Evolutionary conservation across 2,888 invertebrate genomes (phyloP).

Genomic region (Cryptops parisi): DNA sequence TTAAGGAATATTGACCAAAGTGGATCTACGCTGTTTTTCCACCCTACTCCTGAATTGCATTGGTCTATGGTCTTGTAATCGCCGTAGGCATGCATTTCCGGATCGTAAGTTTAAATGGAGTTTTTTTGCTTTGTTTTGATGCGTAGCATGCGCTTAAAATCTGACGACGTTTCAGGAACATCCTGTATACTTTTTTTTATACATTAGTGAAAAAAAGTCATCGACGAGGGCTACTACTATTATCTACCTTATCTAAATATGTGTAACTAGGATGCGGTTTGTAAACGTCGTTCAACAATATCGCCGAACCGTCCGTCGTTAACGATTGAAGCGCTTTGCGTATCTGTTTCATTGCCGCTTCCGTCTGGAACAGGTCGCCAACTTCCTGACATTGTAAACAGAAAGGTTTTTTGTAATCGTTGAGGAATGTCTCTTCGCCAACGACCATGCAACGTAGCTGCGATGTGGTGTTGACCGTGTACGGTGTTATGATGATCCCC

Average conservation of each 20-base stretch:
- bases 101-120: too few species aligned
- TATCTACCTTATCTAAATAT: conserved; percentile 19
- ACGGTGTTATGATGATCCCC: conserved; percentile 50
- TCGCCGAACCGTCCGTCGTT: not conserved
- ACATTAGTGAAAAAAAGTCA: too few species aligned
- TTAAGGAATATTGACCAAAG: too few species aligned
- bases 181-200: too few species aligned
- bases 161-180: too few species aligned
- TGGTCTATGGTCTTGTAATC: too few species aligned
- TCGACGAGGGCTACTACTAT: too few species aligned
- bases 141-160: too few species aligned
- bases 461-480: conserved; percentile 23
- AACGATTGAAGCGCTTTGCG: not conserved
- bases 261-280: not conserved
- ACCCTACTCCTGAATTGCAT: too few species aligned
- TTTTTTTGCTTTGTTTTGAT: too few species aligned
- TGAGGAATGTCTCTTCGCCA: conserved; percentile 5
- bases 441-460: conserved; percentile 16
- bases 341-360: not conserved
- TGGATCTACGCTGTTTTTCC: too few species aligned
- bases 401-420: conserved; percentile 7
- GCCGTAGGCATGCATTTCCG: too few species aligned
- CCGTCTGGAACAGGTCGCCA: not conserved
- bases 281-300: not conserved
- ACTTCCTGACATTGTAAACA: not conserved